Percentiles rank a stretch among this genome's conserved stretches.
These are phyloP conservation scores for Hyppa rectilinea DNA, from an alignment of 2,888 invertebrate species.

Conservation along the genomic window DNA sequence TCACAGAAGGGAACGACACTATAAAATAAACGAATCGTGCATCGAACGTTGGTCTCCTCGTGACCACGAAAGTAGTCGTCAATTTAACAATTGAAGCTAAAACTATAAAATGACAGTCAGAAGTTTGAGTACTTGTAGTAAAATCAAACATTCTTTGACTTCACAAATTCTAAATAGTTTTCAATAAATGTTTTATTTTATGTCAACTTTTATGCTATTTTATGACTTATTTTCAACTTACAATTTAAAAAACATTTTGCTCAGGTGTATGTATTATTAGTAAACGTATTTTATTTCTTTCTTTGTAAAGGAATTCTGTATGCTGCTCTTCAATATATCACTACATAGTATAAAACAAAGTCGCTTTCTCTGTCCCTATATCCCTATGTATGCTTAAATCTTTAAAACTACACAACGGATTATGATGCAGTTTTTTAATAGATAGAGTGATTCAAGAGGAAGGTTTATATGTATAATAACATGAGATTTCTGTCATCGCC, in stretches of 20 bases:
- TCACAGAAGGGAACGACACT: conserved; percentile 2
- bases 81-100: conserved; percentile 11
- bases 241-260: neutral
- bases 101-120: conserved; percentile 26
- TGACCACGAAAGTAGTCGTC: conserved; percentile 28
- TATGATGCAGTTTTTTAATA: too few relatives aligned
- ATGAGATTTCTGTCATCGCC: too few relatives aligned
- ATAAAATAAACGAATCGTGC: conserved; percentile 18
- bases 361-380: too few relatives aligned
- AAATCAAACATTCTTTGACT: conserved; percentile 24
- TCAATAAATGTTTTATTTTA: neutral
- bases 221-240: neutral
- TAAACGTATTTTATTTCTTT: too few relatives aligned
- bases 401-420: too few relatives aligned
- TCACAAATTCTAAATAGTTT: conserved; percentile 9
- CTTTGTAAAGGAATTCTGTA: too few relatives aligned
- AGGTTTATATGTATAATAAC: too few relatives aligned
- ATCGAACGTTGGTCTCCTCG: conserved; percentile 16
- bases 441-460: too few relatives aligned
- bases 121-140: conserved; percentile 28
- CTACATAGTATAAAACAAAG: too few relatives aligned
- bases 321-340: too few relatives aligned
- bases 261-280: neutral
- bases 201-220: too few relatives aligned
- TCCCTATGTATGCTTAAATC: too few relatives aligned